Evolutionary conservation across 1,140 invertebrate species (phyloP).

Genomic region (Drosophila auraria): DNA sequence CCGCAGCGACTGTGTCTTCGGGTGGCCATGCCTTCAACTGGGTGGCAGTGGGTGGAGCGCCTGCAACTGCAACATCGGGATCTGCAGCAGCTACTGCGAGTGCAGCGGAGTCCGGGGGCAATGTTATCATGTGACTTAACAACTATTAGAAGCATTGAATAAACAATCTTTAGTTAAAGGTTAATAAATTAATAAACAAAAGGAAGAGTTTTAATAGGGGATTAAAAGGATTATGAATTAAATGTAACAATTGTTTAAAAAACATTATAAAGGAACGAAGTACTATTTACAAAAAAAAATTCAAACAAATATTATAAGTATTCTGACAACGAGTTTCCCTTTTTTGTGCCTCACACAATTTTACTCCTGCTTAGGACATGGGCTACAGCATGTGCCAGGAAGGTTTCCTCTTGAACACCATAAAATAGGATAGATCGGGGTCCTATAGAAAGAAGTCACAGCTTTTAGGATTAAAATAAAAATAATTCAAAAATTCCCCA

Average conservation of each 20-base stretch:
- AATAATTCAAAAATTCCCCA: too few relatives aligned
- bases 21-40: slow-evolving; percentile 58
- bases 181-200: slow-evolving; percentile 49
- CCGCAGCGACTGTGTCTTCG: slow-evolving; percentile 24
- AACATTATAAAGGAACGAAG: neutral
- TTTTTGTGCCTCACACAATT: neutral
- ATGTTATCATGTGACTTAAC: slow-evolving; percentile 53
- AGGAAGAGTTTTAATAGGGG: neutral
- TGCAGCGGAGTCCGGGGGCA: slow-evolving; percentile 7
- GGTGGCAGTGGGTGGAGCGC: slow-evolving; percentile 24
- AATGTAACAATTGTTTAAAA: neutral
- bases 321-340: neutral
- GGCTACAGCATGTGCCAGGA: slow-evolving; percentile 62
- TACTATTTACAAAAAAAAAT: neutral
- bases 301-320: too few relatives aligned
- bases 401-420: slow-evolving; percentile 67
- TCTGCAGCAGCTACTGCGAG: neutral
- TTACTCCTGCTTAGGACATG: slow-evolving; percentile 44
- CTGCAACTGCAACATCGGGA: slow-evolving; percentile 20
- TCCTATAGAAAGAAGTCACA: slow-evolving; percentile 19
- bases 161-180: slow-evolving; percentile 56
- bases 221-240: neutral
- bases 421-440: slow-evolving; percentile 64
- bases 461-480: neutral
- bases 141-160: slow-evolving; percentile 49